These are phyloP conservation scores for Xiphorhynchus elegans DNA, from an alignment of 2,113 vertebrate species.

Conservation along the genomic window DNA sequence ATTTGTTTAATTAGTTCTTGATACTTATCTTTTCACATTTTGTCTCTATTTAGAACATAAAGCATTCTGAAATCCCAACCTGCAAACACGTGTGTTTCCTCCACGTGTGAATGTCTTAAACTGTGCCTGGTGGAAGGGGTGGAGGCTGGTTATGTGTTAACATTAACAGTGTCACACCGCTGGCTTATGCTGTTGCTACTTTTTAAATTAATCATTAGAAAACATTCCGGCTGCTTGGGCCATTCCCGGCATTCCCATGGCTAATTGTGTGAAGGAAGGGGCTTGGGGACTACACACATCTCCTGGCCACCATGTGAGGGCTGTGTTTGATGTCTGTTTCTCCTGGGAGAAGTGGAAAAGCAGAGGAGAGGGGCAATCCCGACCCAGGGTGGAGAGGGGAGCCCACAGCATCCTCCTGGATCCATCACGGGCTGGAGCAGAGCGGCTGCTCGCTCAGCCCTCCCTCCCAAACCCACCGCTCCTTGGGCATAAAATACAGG, in stretches of 20 bases:
- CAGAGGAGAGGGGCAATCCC: not conserved
- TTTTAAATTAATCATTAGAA: not conserved
- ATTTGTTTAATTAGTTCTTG: not conserved
- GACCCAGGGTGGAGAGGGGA: not conserved
- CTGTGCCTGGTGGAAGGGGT: not conserved
- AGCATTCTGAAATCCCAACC: not conserved
- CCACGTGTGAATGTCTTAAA: not conserved
- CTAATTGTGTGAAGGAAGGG: rapidly evolving
- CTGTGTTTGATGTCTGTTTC: rapidly evolving
- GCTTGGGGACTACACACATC: rapidly evolving
- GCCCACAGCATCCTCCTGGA: not conserved
- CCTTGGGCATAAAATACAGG: conserved; percentile 87
- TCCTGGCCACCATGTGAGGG: not conserved
- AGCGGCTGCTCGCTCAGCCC: conserved; percentile 58
- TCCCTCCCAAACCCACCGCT: conserved; percentile 75
- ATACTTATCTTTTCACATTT: not conserved
- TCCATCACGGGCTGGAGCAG: not conserved
- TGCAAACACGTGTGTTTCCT: rapidly evolving
- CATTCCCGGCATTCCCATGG: not conserved
- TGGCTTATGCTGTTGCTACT: not conserved
- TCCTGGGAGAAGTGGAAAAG: not conserved
- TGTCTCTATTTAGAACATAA: not conserved
- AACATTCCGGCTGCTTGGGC: not conserved
- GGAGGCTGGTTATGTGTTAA: not conserved
- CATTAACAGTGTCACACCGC: not conserved